phyloP scores from a whole-genome alignment of 2,797 vertebrate genomes.

The Chromis chromis region DNA sequence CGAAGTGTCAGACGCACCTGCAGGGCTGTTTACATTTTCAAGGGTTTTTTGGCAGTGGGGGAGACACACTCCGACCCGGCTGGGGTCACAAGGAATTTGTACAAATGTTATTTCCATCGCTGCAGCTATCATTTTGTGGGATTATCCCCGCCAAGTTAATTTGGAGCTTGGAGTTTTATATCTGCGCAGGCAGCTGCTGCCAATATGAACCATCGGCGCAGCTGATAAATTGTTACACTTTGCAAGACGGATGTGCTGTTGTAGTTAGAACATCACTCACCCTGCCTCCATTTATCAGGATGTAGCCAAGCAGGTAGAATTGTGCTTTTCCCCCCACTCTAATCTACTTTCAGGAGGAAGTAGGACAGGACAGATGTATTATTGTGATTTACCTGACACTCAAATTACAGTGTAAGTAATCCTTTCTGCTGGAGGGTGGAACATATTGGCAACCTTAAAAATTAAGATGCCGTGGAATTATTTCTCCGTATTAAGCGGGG shows the following conservation, averaged over 20 bases:
- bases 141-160: conserved; percentile 67
- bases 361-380: conserved; percentile 56
- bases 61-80: conserved; percentile 29
- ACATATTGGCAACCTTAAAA: conserved; percentile 56
- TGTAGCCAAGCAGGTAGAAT: conserved; percentile 62
- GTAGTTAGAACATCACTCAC: conserved; percentile 48
- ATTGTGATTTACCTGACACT: conserved; percentile 67
- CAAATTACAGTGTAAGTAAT: conserved; percentile 62
- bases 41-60: conserved; percentile 19
- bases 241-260: conserved; percentile 66
- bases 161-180: conserved; percentile 62
- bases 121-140: conserved; percentile 60
- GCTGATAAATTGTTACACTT: conserved; percentile 47
- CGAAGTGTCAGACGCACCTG: conserved; percentile 57
- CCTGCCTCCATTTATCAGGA: conserved; percentile 60
- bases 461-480: conserved; percentile 59
- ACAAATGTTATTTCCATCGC: conserved; percentile 59
- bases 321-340: conserved; percentile 49
- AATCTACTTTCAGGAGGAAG: conserved; percentile 46
- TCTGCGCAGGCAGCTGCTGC: conserved; percentile 58
- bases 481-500: conserved; percentile 50
- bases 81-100: conserved; percentile 55
- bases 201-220: conserved; percentile 50
- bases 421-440: conserved; percentile 40
- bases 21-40: conserved; percentile 44